Evolutionary conservation across 2,797 vertebrate genomes (phyloP).

Genomic region (Onychomys arenicola): DNA sequence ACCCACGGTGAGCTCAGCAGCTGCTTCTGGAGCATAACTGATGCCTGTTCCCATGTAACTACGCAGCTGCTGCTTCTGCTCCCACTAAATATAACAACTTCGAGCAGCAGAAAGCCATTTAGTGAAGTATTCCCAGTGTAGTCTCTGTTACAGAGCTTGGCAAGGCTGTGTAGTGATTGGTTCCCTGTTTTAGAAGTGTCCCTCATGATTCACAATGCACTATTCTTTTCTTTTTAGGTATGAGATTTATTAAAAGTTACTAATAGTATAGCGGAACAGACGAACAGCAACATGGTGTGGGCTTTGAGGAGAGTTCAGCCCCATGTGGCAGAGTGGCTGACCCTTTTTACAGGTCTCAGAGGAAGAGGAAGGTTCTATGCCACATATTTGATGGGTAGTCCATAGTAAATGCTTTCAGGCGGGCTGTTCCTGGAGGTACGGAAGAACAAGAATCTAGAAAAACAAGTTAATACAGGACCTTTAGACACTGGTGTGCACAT

Average conservation of each 20-base stretch:
- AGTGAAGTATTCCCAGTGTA: neutral
- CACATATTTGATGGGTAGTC: too few relatives aligned
- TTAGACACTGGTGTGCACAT: neutral
- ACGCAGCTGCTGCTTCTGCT: constrained; percentile 37
- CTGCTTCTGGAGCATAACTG: neutral
- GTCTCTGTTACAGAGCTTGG: neutral
- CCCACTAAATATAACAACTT: constrained; percentile 49
- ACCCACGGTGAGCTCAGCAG: neutral
- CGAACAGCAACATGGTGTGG: neutral
- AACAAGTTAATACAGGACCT: neutral
- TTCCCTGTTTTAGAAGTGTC: neutral
- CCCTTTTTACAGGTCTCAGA: neutral
- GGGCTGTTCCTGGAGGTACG: neutral
- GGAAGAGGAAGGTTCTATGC: neutral
- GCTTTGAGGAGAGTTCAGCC: neutral
- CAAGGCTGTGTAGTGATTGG: neutral
- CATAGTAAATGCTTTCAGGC: neutral
- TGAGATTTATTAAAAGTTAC: neutral
- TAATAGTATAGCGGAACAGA: neutral
- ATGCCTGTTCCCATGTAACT: neutral
- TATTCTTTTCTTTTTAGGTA: neutral
- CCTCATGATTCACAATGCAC: neutral
- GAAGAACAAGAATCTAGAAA: neutral
- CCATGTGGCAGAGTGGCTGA: neutral
- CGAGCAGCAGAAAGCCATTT: neutral